Conservation (phyloP, 1,140 invertebrate species). For the Drosophila nebulosa region DNA sequence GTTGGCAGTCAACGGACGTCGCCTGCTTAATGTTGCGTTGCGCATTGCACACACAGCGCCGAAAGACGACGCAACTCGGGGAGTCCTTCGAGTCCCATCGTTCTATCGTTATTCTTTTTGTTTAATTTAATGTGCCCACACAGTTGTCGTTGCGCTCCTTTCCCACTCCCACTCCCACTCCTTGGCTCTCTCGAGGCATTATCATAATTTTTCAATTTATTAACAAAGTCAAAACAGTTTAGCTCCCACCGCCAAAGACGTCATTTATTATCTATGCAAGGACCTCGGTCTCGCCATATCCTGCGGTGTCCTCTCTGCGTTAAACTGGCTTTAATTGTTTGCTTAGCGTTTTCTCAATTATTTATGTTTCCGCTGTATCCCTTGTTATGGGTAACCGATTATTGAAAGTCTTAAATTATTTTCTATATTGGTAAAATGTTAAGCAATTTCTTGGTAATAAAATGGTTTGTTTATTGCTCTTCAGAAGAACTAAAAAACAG, state of each 20-base stretch:
- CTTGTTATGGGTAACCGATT: conserved; percentile 12
- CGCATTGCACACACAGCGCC: conserved; percentile 51
- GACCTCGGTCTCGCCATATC: conserved; percentile 39
- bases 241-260: conserved; percentile 32
- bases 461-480: background rate
- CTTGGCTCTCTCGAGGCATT: conserved; percentile 45
- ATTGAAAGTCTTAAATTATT: background rate
- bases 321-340: conserved; percentile 73
- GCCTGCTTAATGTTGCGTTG: conserved; percentile 77
- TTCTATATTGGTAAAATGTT: background rate
- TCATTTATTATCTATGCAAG: conserved; percentile 72
- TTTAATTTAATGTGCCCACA: conserved; percentile 73
- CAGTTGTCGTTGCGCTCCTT: conserved; percentile 29
- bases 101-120: conserved; percentile 40
- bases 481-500: background rate
- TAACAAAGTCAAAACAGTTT: conserved; percentile 79
- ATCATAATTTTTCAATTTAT: conserved; percentile 79
- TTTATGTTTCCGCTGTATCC: conserved; percentile 64
- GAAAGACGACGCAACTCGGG: background rate
- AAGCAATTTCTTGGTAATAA: background rate
- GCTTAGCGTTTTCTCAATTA: conserved; percentile 48
- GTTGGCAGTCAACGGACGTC: conserved; percentile 45
- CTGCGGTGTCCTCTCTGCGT: conserved; percentile 56
- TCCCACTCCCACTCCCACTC: too few species aligned
- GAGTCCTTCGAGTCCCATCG: conserved; percentile 35